Evolutionary conservation across 2,113 vertebrate species (phyloP).

Genomic region (Cyanoramphus novaezelandiae): DNA sequence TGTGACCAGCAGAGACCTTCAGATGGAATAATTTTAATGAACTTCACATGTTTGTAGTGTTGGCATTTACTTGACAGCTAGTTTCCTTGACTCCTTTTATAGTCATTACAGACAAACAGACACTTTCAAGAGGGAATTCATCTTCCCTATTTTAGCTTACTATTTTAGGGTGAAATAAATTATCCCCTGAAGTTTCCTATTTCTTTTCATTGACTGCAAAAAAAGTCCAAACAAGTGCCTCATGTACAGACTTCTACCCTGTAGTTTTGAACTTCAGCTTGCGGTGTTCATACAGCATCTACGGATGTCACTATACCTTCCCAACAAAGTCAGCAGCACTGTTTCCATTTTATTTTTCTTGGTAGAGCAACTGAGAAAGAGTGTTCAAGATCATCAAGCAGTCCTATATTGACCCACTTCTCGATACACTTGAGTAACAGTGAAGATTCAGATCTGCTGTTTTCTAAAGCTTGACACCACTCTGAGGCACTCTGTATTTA

Average conservation of each 20-base stretch:
- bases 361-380: not conserved
- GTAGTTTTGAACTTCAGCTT: not conserved
- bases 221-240: not conserved
- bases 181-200: not conserved
- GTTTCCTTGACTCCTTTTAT: constrained; percentile 33
- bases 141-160: constrained; percentile 19
- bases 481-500: not conserved
- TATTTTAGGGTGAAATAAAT: constrained; percentile 20
- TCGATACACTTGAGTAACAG: not conserved
- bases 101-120: not conserved
- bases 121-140: not conserved
- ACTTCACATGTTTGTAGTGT: not conserved
- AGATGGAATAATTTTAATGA: constrained; percentile 13
- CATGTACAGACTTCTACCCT: not conserved
- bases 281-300: not conserved
- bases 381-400: not conserved
- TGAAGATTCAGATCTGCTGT: not conserved
- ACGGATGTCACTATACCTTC: rapidly evolving
- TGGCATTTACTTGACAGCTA: not conserved
- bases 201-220: constrained; percentile 23
- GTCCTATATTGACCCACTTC: too few species aligned
- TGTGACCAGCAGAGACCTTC: constrained; percentile 1
- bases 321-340: not conserved
- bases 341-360: not conserved
- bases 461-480: not conserved